Conservation (phyloP, 2,888 invertebrate genomes). For the Phragmatobia fuliginosa region DNA sequence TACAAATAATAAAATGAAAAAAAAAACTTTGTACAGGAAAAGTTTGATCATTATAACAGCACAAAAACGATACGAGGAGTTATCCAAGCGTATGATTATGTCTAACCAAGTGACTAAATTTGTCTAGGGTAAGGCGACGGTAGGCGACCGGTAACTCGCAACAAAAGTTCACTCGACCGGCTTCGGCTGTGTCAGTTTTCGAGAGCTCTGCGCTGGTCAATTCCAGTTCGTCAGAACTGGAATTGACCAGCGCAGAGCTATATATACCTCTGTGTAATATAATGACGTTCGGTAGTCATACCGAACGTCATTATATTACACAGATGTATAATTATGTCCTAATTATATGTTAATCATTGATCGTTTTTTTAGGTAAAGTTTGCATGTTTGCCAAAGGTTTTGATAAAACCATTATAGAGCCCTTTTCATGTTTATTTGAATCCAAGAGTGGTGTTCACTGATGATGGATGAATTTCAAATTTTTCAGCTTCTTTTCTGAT, state of each 20-base stretch:
- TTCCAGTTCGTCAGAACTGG: no score
- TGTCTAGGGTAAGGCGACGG: slow-evolving; percentile 50
- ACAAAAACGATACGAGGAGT: slow-evolving; percentile 29
- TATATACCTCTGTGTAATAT: not conserved
- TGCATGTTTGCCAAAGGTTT: no score
- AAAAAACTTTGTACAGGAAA: not conserved
- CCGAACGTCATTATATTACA: no score
- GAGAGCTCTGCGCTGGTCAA: slow-evolving; percentile 26
- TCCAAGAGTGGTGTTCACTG: no score
- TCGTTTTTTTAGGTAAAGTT: no score
- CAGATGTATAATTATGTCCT: no score
- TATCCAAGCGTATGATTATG: slow-evolving; percentile 43
- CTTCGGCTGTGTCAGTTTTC: slow-evolving; percentile 6
- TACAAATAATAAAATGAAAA: not conserved
- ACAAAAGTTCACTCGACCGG: slow-evolving; percentile 49
- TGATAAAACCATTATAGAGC: no score
- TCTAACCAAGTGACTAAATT: slow-evolving; percentile 68
- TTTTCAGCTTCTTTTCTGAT: no score
- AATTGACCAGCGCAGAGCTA: no score
- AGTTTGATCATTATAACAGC: slow-evolving; percentile 30
- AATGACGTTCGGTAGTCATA: not conserved
- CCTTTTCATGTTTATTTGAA: no score
- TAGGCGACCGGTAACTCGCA: slow-evolving; percentile 32
- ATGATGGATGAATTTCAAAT: no score
- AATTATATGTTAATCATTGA: no score